Percentiles rank a stretch among this genome's conserved stretches.
Evolutionary conservation across 2,797 vertebrate genomes (phyloP).

Genomic region (Bradypodion pumilum): DNA sequence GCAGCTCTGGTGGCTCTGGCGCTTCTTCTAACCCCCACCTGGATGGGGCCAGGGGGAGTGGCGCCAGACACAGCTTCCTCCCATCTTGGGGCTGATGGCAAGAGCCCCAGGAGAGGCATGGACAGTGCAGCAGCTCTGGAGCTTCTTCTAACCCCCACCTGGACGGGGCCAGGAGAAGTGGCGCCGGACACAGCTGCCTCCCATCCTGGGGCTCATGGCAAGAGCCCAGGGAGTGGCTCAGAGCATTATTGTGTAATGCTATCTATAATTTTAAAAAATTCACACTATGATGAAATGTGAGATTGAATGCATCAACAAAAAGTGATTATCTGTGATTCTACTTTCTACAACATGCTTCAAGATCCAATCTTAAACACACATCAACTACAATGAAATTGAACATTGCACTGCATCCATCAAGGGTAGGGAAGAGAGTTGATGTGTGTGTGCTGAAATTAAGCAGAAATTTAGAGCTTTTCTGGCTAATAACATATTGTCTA

Average conservation of each 20-base stretch:
- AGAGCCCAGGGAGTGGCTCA: too few species aligned
- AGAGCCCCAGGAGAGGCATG: too few species aligned
- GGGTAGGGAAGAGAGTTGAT: conserved; percentile 55
- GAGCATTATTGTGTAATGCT: neutral
- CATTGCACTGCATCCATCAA: conserved; percentile 12
- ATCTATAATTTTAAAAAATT: neutral
- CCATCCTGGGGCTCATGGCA: too few species aligned
- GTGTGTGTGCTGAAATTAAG: conserved; percentile 49
- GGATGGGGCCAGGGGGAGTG: too few species aligned
- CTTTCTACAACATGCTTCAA: neutral
- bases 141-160: too few species aligned
- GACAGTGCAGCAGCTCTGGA: too few species aligned
- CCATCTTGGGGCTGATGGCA: too few species aligned
- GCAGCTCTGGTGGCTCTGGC: too few species aligned
- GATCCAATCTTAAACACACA: neutral
- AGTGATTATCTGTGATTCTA: neutral
- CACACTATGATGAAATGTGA: neutral
- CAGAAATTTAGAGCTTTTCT: conserved; percentile 40
- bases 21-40: too few species aligned
- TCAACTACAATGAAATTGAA: neutral
- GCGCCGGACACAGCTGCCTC: too few species aligned
- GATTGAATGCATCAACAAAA: neutral
- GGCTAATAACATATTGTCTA: conserved; percentile 34
- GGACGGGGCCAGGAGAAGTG: too few species aligned
- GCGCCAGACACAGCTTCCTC: too few species aligned